Base-by-base conservation (phyloP, 2,888 invertebrate genomes). In the Papilio protenor region DNA sequence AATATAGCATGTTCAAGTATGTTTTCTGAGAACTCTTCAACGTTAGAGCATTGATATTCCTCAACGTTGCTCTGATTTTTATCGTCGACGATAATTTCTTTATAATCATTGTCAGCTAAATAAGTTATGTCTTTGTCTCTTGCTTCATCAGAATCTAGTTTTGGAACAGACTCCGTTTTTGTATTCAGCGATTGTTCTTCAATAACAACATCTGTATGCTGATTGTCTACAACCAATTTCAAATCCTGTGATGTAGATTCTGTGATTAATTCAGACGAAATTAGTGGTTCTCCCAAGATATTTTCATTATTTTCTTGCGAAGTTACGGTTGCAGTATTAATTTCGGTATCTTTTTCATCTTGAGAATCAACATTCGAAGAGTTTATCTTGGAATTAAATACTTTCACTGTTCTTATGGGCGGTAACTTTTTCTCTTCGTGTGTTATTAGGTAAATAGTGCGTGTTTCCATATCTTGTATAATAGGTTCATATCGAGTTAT, bases 371-470 rank as follows among this genome's bases (percentile, higher is more conserved):
- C 91, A 81, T 93, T 93, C 78, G 90, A 83, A 8, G 90, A 96
- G 94, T 92, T 96, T 91, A 95, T 96, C 94, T 95, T 96, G 95
- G 91, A 96, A 85, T 89, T 96, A 92, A 91, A 96, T 40, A 94
- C 87, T 88, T 94, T 94, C 0, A 94, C 91, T 33, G 94, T 94
- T 80, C 94, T 94, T 69, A 96, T 95, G 16, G 97, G 96, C 79
- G 96, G 96, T 85, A 96, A 91, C 89, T 95, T 95, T 82, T 96
- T 95, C 90, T 97, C 96, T 90, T 97, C 97, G 79, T 97, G 97
- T 8, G 97, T 97, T 81, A 97, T 97, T 66, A 97, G 90, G 78
- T 96, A 96, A 82, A 97, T 95, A 75, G 92, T 95, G 77, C 90
- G 91, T 23, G 95, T 95, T 85, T 93, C 91, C 55, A 86, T 79